Evolutionary conservation across 2,113 vertebrate species (phyloP).

Genomic region (Origma solitaria): DNA sequence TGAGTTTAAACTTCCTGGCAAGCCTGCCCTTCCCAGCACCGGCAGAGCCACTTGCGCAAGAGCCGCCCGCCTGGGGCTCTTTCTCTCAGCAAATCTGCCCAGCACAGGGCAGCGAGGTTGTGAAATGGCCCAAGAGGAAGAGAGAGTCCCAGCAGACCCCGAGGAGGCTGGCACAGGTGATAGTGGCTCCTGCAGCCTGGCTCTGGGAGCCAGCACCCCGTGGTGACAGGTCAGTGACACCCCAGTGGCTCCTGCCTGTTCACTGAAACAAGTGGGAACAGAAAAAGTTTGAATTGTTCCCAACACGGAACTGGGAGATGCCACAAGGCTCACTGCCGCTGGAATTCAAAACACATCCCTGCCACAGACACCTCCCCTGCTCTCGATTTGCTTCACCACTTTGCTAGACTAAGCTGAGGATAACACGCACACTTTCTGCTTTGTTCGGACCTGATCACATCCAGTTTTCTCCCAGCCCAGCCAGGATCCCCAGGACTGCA

Average conservation of each 20-base stretch:
- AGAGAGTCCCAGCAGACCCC: neutral
- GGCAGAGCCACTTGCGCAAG: neutral
- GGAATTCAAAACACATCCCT: neutral
- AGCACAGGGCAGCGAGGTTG: neutral
- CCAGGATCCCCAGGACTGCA: rapidly evolving
- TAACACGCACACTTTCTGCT: rapidly evolving
- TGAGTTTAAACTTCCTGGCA: neutral
- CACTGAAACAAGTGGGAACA: too few relatives aligned
- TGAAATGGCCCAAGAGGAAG: neutral
- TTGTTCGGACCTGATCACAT: neutral
- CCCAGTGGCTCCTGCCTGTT: neutral
- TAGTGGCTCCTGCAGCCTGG: neutral
- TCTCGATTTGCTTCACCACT: neutral
- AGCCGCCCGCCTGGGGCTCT: neutral
- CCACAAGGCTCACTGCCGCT: rapidly evolving
- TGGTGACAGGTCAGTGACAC: rapidly evolving
- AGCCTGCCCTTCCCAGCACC: neutral
- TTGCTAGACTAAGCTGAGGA: neutral
- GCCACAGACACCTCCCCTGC: neutral
- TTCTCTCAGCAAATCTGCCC: neutral
- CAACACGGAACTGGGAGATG: neutral
- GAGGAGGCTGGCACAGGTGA: neutral
- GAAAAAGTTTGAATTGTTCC: rapidly evolving
- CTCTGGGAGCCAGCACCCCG: neutral
- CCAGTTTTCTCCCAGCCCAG: neutral